phyloP scores from a whole-genome alignment of 2,113 vertebrate species.

The Anas platyrhynchos region DNA sequence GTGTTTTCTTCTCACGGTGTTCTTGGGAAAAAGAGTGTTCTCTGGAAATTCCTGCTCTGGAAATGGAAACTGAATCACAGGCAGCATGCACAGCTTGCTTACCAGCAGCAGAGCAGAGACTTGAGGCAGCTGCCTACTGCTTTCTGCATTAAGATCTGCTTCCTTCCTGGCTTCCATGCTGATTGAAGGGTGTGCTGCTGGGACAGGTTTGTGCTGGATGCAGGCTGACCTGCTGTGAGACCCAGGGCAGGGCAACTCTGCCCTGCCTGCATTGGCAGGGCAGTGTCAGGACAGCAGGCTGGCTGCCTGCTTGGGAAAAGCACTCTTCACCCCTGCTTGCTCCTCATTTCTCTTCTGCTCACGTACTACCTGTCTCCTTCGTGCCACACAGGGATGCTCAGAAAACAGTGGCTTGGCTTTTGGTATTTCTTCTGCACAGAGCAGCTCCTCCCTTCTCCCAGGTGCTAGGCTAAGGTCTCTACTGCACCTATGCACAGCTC shows the following conservation, averaged over 20 bases:
- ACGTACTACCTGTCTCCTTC: not conserved
- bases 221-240: not conserved
- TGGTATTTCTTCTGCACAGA: not conserved
- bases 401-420: not conserved
- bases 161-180: not conserved
- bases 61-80: not conserved
- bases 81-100: not conserved
- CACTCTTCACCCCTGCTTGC: not conserved
- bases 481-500: not conserved
- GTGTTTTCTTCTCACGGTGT: not conserved
- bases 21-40: not conserved
- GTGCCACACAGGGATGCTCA: not conserved
- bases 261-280: not conserved
- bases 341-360: conserved; percentile 5
- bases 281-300: not conserved
- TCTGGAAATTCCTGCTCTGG: not conserved
- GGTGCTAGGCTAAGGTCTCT: not conserved
- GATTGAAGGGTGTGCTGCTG: not conserved
- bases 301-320: not conserved
- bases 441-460: not conserved
- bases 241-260: not conserved
- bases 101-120: not conserved
- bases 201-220: not conserved
- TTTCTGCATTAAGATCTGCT: fast-evolving
- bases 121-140: not conserved